Evolutionary conservation across 2,888 invertebrate species (phyloP), one percentile per base, ranked within the genome.

Genomic region (Cheiracanthium punctorium): DNA sequence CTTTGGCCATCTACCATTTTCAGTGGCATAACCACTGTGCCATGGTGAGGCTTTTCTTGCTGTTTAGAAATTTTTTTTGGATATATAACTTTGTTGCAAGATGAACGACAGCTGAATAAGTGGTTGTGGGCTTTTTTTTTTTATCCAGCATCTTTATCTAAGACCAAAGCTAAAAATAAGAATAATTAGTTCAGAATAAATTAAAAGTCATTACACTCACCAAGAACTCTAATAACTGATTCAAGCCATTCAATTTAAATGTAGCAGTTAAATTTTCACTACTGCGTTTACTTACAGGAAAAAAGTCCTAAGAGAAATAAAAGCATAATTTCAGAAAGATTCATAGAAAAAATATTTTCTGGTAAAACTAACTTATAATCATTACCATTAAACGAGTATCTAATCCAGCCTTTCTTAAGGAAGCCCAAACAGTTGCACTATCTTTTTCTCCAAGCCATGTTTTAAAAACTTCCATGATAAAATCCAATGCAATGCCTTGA

Each of bases 381-480:
- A 37, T 37, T 71, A 89, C 89, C 86, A 90, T 88, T 28, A 90
- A 92, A 92, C 93, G 92, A 90, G 93, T 92, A 90, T 94, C 94
- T 89, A 97, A 94, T 91, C 96, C 96, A 90, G 96, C 96, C 92
- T 94, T 95, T 72, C 96, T 96, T 90, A 97, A 94, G 90, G 96
- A 95, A 88, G 96, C 95, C 93, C 96, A 95, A 90, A 97, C 94
- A 90, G 96, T 95, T 89, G 95, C 93, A 90, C 96, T 94, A 90
- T 98, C 98, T 91, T 96, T 96, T 92, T 98, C 97, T 91, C 94
- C 94, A 92, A 97, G 96, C 94, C 97, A 96, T 90, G 96, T 96
- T 90, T 95, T 94, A 93, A 97, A 97, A 92, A 98, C 95, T 92
- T 97, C 96, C 90, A 98, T 94, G 91, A 98, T 94, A 93, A 98